These are phyloP conservation scores for Spongia lamella DNA, from an alignment of 37 sponge, comb jelly and placozoan species.

Conservation along the genomic window DNA sequence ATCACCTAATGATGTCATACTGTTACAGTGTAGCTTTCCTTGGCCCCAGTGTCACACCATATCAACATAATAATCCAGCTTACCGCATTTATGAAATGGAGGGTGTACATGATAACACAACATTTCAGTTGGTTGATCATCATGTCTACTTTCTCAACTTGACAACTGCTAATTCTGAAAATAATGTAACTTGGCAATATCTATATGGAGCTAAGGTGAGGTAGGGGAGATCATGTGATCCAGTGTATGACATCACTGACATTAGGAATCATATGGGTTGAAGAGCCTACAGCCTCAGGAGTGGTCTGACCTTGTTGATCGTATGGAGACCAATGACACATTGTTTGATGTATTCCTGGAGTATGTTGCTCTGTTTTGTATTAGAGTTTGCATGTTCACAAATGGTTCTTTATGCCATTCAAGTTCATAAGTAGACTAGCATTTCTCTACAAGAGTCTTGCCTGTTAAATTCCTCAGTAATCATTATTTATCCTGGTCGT, in stretches of 20 bases:
- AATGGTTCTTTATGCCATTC: too few relatives aligned
- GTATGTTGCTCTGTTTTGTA: too few relatives aligned
- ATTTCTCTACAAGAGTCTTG: too few relatives aligned
- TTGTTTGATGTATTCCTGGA: conserved; percentile 67
- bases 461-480: too few relatives aligned
- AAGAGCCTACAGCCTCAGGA: conserved; percentile 53
- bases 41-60: conserved; percentile 82
- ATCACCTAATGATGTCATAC: too few relatives aligned
- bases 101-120: conserved; percentile 65
- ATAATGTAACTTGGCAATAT: conserved; percentile 71
- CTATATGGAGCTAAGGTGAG: conserved; percentile 84
- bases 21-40: conserved; percentile 55
- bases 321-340: conserved; percentile 55
- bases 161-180: conserved; percentile 70
- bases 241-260: too few relatives aligned
- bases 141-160: conserved; percentile 72
- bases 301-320: conserved; percentile 62
- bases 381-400: too few relatives aligned
- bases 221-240: not conserved
- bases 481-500: too few relatives aligned
- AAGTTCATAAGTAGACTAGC: too few relatives aligned
- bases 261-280: conserved; percentile 62
- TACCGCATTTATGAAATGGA: conserved; percentile 81
- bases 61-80: conserved; percentile 53
- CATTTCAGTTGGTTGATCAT: conserved; percentile 59